These are phyloP conservation scores for Columbina picui DNA, from an alignment of 2,113 vertebrate species.

Conservation along the genomic window DNA sequence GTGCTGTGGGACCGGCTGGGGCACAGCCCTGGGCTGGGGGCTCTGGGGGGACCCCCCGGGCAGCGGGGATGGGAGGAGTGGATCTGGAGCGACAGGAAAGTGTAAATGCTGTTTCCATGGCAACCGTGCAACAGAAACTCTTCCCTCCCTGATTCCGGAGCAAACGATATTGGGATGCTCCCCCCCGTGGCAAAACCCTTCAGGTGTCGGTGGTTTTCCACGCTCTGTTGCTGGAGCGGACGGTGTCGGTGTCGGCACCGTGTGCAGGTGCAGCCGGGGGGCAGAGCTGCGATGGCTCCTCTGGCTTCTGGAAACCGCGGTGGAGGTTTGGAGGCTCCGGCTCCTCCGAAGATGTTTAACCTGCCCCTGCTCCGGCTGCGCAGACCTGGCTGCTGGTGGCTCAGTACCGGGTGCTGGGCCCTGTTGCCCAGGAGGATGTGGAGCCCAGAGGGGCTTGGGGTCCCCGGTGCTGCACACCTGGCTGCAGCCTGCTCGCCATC, in stretches of 20 bases:
- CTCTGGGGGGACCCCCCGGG: background rate
- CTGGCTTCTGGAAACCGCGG: background rate
- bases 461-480: background rate
- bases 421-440: rapidly evolving
- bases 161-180: background rate
- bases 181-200: slow-evolving; percentile 46
- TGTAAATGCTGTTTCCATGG: slow-evolving; percentile 15
- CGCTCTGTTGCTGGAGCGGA: rapidly evolving
- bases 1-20: background rate
- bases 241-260: rapidly evolving
- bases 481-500: background rate
- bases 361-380: background rate
- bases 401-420: rapidly evolving
- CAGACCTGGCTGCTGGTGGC: background rate
- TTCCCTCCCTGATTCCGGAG: background rate
- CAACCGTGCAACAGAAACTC: slow-evolving; percentile 16
- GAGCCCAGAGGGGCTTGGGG: background rate
- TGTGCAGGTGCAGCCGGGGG: rapidly evolving
- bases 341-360: rapidly evolving
- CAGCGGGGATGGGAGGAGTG: background rate
- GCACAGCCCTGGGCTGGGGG: rapidly evolving
- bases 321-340: background rate
- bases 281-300: rapidly evolving
- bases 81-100: background rate
- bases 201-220: background rate